Evolutionary conservation across 2,888 invertebrate species (phyloP).

Genomic region (Diaphora mendica): DNA sequence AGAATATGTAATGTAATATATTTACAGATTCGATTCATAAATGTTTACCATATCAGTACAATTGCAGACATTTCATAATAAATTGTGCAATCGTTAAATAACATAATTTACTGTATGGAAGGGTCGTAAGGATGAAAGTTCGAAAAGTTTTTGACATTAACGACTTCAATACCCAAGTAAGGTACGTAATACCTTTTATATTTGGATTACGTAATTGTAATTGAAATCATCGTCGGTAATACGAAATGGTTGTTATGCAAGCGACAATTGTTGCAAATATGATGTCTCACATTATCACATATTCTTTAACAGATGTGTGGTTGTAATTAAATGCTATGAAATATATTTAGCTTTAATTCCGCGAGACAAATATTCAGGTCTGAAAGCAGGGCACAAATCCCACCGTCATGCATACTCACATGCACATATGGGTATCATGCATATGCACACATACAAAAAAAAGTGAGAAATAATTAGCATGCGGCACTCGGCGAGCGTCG

Average conservation of each 20-base stretch:
- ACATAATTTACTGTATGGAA: conserved; percentile 54
- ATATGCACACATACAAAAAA: no score
- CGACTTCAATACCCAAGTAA: conserved; percentile 48
- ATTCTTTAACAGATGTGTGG: background rate
- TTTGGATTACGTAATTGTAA: conserved; percentile 53
- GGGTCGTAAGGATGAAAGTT: conserved; percentile 42
- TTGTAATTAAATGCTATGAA: no score
- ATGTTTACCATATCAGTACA: conserved; percentile 23
- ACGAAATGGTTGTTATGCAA: conserved; percentile 48
- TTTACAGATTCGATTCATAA: background rate
- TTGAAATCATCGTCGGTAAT: conserved; percentile 70
- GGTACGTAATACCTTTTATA: conserved; percentile 46
- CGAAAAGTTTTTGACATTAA: conserved; percentile 44
- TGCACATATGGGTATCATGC: no score
- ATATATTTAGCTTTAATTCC: no score
- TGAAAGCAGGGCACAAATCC: no score
- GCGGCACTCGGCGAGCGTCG: no score
- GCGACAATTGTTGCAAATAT: background rate
- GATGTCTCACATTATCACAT: background rate
- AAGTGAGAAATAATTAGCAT: no score
- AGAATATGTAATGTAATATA: background rate
- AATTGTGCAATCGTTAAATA: conserved; percentile 57
- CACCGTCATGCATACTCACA: no score
- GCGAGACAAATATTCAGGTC: no score
- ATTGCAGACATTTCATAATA: conserved; percentile 49